These are phyloP conservation scores for Channa striata DNA, from an alignment of 2,797 vertebrate species.

Conservation along the genomic window DNA sequence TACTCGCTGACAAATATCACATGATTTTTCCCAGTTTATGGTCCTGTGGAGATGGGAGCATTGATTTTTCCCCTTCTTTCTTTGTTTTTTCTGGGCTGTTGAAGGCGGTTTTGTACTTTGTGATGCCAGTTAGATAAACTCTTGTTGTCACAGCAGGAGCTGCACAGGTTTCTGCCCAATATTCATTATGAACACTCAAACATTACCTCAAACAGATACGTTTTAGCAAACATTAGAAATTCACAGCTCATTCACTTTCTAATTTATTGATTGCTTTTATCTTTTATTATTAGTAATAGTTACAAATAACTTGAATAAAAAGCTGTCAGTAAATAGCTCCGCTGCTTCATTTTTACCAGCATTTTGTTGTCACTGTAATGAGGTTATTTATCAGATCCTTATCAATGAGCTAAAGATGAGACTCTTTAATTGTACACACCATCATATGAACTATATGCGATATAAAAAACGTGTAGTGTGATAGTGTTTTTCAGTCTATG, in stretches of 20 bases:
- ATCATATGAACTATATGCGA: too few species aligned
- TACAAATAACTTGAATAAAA: too few species aligned
- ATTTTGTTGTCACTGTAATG: conserved; percentile 5
- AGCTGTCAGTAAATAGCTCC: too few species aligned
- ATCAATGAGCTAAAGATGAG: not conserved
- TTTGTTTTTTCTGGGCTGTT: conserved; percentile 29
- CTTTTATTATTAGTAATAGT: not conserved
- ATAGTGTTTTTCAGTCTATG: too few species aligned
- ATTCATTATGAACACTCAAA: conserved; percentile 6
- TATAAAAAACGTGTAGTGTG: too few species aligned
- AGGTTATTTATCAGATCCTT: not conserved
- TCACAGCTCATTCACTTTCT: not conserved
- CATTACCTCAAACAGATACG: conserved; percentile 14
- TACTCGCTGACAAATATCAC: conserved; percentile 23
- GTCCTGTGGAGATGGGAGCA: conserved; percentile 38
- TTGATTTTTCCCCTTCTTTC: conserved; percentile 29
- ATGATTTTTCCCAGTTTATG: conserved; percentile 36
- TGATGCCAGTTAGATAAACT: conserved; percentile 22
- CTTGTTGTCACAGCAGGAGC: conserved; percentile 32
- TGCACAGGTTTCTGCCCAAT: conserved; percentile 4
- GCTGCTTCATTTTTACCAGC: not conserved
- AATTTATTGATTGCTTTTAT: not conserved
- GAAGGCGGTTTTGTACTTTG: conserved; percentile 25
- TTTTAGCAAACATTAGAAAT: not conserved
- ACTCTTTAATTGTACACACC: too few species aligned